Percentiles rank a stretch among this genome's conserved stretches.
phyloP scores from a whole-genome alignment of 2,797 vertebrate genomes.

The Moxostoma hubbsi region DNA sequence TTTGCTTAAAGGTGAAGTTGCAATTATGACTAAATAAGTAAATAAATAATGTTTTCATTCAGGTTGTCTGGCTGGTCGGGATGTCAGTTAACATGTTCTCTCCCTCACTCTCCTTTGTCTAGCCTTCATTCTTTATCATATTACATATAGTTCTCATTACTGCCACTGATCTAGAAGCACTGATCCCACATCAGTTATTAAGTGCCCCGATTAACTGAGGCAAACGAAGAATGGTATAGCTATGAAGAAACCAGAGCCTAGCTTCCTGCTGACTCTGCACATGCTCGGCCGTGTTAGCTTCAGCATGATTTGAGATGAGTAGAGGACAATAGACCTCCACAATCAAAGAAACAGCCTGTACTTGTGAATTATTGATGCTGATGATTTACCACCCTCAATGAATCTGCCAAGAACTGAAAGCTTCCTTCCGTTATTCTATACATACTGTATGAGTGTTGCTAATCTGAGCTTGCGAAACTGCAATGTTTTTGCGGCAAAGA shows the following conservation, averaged over 20 bases:
- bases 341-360: conserved; percentile 73
- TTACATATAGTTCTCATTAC: conserved; percentile 12
- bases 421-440: conserved; percentile 54
- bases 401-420: conserved; percentile 64
- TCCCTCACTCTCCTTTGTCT: too few species aligned
- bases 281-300: conserved; percentile 47
- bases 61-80: too few species aligned
- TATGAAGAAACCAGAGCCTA: conserved; percentile 50
- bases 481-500: conserved; percentile 54
- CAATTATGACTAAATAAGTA: too few species aligned
- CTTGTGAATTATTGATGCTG: conserved; percentile 77
- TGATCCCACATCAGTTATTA: conserved; percentile 1
- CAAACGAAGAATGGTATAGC: background rate
- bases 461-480: conserved; percentile 55
- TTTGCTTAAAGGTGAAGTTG: background rate
- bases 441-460: conserved; percentile 55
- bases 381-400: conserved; percentile 70
- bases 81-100: too few species aligned
- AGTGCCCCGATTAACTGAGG: conserved; percentile 9
- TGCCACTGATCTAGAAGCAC: background rate
- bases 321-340: conserved; percentile 67
- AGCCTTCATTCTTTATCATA: background rate
- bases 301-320: conserved; percentile 68
- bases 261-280: conserved; percentile 66
- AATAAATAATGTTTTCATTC: too few species aligned